Evolutionary conservation across 2,888 invertebrate species (phyloP), one percentile per base, ranked within the genome.

Genomic region (Caenorhabditis virilis): DNA sequence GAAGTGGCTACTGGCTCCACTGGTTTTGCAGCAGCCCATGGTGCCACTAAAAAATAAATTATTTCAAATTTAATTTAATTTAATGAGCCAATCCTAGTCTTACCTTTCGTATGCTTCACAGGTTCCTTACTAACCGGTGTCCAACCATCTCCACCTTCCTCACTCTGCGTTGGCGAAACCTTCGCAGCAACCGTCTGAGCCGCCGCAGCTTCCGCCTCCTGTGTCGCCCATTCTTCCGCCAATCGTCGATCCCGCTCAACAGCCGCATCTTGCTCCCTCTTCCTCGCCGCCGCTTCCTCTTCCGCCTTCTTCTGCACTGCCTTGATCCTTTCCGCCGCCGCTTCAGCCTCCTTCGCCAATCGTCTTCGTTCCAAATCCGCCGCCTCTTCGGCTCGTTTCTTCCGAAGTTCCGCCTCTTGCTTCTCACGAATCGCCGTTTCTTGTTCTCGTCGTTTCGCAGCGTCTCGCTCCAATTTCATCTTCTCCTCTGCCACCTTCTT

Each of bases 401-500:
- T 33, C 27, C 59, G 49, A 3, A 38, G 18, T 33, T 47, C 42
- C 26, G 36, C 36, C 43, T 58, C 55, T 26, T 63, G 56, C 36
- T 52, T 35, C 39, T 48, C 39, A 13, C 33, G 41, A 20, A 30
- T 50, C n/a, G 36, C 43, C 7, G 38, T 46, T 23, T 60, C 60
- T 16, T 49, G 46, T 54, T 67, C 50, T 52, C 56, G 42, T 46
- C 43, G 33, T 33, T 50, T 56, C 42, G 26, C 39, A 30, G 36
- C 27, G 36, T 59, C 49, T 25, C 46, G 27, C 38, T 58, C 47
- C 39, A 9, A 46, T 54, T 49, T 46, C 11, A 35, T 27, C 39
- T 48, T 33, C 45, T 63, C 60, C n/a, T 68, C 67, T 2, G 39
- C 56, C 36, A 30, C 57, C n/a, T 56, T 62, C 26, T 55, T 54